Base-by-base conservation (phyloP, 1,140 invertebrate genomes). In the Leptinotarsa undecemlineata region DNA sequence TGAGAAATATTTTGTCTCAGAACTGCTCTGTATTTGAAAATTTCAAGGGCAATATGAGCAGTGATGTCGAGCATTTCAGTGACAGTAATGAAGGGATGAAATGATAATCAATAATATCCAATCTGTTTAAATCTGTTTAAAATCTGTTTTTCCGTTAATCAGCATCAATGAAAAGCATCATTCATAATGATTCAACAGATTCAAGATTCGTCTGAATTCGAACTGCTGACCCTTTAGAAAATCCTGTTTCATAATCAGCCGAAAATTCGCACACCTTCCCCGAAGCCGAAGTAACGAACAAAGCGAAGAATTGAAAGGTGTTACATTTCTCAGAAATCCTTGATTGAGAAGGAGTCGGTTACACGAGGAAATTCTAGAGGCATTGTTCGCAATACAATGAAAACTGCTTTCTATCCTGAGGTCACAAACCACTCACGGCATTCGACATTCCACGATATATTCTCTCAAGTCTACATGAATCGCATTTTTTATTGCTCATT, bases 371-470 rank as follows among this genome's bases (percentile, higher is more conserved):
- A 57, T 57, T 17, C 51, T 57, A 19, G n/a, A 57, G n/a, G 51
- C 51, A 42, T 68, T 68, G 66, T 68, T 26, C n/a, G 23, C 15
- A 48, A 33, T 26, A 68, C 66, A 68, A 68, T 68, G 42, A 68
- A 42, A 68, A 5, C 33, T 42, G n/a, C 33, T 23, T 68, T 68
- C 23, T 33, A 23, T 23, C 33, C 66, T n/a, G 19, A 68, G 66
- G 66, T 68, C 33, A 68, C 66, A 68, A 68, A 68, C 66, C 66
- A 68, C 66, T 68, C 66, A 68, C 23, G 42, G 15, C 19, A 47
- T 68, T 68, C 66, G 66, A 68, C 66, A 19, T 68, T 68, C 33
- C 66, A 68, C 23, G 66, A 68, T 68, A 47, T 68, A 42, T 68
- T 68, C 66, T 48, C 33, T 42, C 15, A 15, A 57, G 51, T 57